A percentile compares a stretch with the other conserved stretches of the same genome.
Evolutionary conservation across 2,888 invertebrate genomes (phyloP).

Genomic region (Oligia strigilis): DNA sequence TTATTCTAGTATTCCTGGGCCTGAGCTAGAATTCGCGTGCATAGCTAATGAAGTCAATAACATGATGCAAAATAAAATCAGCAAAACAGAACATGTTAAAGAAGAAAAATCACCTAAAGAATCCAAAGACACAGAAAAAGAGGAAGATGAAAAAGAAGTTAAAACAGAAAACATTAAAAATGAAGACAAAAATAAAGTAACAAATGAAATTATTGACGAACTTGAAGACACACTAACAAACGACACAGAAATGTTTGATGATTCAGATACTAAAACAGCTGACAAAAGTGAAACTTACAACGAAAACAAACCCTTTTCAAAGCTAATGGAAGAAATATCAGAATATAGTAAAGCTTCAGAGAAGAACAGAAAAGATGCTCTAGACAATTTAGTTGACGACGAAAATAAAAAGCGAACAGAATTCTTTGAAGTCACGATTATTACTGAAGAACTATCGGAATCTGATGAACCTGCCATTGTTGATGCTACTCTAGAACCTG

Average conservation of each 20-base stretch:
- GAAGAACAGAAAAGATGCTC: constrained; percentile 61
- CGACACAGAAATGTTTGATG: constrained; percentile 50
- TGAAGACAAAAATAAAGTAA: constrained; percentile 46
- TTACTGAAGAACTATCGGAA: constrained; percentile 82
- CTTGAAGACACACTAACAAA: constrained; percentile 50
- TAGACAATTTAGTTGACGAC: constrained; percentile 60
- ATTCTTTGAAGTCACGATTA: constrained; percentile 80
- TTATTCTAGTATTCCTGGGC: constrained; percentile 87
- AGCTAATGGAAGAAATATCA: constrained; percentile 71
- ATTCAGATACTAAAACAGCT: constrained; percentile 42
- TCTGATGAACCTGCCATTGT: constrained; percentile 69
- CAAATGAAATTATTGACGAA: constrained; percentile 47
- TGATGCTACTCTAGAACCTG: constrained; percentile 15
- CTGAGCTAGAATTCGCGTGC: constrained; percentile 88
- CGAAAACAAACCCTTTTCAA: constrained; percentile 72
- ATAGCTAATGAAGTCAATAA: constrained; percentile 71
- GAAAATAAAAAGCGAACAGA: constrained; percentile 66
- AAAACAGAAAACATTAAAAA: constrained; percentile 27
- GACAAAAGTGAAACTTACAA: constrained; percentile 63
- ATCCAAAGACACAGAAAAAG: constrained; percentile 37
- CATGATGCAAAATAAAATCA: constrained; percentile 45
- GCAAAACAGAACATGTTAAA: constrained; percentile 50
- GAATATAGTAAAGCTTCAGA: constrained; percentile 70
- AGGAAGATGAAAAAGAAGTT: constrained; percentile 25
- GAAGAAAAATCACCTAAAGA: constrained; percentile 50